Conservation (phyloP, 2,113 vertebrate species). For the Datnioides undecimradiatus region DNA sequence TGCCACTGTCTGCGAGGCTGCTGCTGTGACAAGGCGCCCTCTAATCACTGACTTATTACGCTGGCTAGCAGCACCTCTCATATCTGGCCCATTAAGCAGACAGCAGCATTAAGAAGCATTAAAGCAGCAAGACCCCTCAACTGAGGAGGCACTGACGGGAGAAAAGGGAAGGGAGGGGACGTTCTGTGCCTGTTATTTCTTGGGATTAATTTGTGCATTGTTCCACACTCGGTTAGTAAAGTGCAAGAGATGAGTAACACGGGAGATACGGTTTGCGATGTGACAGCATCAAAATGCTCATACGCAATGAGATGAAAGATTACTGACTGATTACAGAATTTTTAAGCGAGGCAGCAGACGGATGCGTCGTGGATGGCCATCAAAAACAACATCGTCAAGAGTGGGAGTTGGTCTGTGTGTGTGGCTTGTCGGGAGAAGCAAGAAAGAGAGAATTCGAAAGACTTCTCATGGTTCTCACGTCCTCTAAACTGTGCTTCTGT, state of each 20-base stretch:
- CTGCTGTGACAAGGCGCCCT: constrained; percentile 87
- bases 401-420: constrained; percentile 35
- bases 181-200: constrained; percentile 58
- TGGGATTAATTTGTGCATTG: constrained; percentile 56
- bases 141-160: constrained; percentile 64
- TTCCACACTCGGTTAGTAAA: constrained; percentile 33
- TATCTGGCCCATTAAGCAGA: constrained; percentile 88
- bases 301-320: constrained; percentile 46
- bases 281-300: constrained; percentile 41
- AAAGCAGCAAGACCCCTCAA: constrained; percentile 68
- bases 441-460: constrained; percentile 25
- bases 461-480: constrained; percentile 26
- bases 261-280: constrained; percentile 40
- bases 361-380: constrained; percentile 41
- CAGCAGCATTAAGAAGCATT: constrained; percentile 81
- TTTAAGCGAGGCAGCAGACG: constrained; percentile 11
- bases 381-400: constrained; percentile 39
- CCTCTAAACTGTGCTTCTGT: constrained; percentile 28
- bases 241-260: constrained; percentile 31
- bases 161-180: constrained; percentile 40
- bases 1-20: constrained; percentile 87
- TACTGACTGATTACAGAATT: constrained; percentile 13
- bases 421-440: constrained; percentile 43
- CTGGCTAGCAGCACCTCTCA: constrained; percentile 88
- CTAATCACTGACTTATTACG: constrained; percentile 89